Percentiles rank a stretch among this genome's conserved stretches.
Evolutionary conservation across 2,797 vertebrate genomes (phyloP).

Genomic region (Rhynchotus rufescens): DNA sequence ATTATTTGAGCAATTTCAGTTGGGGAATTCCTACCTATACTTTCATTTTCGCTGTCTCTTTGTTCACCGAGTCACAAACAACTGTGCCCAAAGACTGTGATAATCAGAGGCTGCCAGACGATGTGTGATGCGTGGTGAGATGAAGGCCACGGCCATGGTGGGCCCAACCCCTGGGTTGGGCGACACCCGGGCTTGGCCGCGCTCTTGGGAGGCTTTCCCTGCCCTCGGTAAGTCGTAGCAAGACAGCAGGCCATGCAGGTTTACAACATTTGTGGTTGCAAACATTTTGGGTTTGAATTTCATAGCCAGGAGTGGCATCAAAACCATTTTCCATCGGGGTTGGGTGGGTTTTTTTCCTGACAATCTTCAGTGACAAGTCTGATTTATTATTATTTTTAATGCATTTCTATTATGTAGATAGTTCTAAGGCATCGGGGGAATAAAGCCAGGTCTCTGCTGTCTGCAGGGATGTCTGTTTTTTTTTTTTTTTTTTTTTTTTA

Average conservation of each 20-base stretch:
- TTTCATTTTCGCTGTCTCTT: conserved; percentile 30
- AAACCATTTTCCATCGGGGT: not conserved
- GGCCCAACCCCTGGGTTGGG: not conserved
- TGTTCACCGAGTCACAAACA: rapidly evolving
- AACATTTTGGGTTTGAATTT: not conserved
- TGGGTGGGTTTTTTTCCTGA: not conserved
- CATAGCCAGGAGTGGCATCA: rapidly evolving
- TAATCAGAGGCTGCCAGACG: rapidly evolving
- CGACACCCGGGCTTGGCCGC: not conserved
- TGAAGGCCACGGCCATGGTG: rapidly evolving
- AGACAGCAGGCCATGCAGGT: not conserved
- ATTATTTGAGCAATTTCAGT: rapidly evolving
- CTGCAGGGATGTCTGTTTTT: not conserved
- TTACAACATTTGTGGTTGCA: not conserved
- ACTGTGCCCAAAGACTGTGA: rapidly evolving
- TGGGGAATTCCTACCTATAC: conserved; percentile 22
- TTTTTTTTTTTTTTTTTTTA: not conserved
- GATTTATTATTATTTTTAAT: not conserved
- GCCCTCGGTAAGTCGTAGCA: not conserved
- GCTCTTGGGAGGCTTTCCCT: not conserved
- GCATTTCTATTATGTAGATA: not conserved
- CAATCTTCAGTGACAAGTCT: not conserved
- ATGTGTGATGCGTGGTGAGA: not conserved
- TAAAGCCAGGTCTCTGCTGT: not conserved
- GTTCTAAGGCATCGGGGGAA: not conserved